A percentile compares a stretch with the other conserved stretches of the same genome.
phyloP scores from a whole-genome alignment of 1,140 invertebrate species.

The Octopus sinensis region DNA sequence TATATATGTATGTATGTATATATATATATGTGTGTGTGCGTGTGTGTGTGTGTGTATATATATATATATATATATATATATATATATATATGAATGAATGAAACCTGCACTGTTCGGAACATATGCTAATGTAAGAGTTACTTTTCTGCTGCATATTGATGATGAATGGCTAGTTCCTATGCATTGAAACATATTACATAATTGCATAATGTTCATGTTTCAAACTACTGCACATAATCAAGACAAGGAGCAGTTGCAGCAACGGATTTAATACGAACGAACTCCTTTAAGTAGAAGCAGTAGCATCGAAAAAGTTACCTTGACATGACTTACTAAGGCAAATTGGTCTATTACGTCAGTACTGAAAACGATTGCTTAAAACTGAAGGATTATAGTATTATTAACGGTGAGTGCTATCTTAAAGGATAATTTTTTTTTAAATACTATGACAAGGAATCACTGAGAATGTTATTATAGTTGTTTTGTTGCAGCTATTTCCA shows the following conservation, averaged over 20 bases:
- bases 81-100: not conserved
- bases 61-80: constrained; percentile 5
- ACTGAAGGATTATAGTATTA: constrained; percentile 12
- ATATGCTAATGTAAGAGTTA: not conserved
- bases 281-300: too few relatives aligned
- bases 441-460: too few relatives aligned
- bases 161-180: too few relatives aligned
- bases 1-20: not conserved
- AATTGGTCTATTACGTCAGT: not conserved
- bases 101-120: not conserved
- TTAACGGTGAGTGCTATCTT: constrained; percentile 11
- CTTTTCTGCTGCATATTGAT: not conserved
- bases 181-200: too few relatives aligned
- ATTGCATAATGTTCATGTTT: too few relatives aligned
- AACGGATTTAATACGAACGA: too few relatives aligned
- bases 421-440: not conserved
- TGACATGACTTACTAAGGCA: too few relatives aligned
- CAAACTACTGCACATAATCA: too few relatives aligned
- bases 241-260: too few relatives aligned
- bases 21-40: not conserved
- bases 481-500: too few relatives aligned
- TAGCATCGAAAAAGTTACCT: too few relatives aligned
- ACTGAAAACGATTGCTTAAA: not conserved
- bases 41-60: not conserved
- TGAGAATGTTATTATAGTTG: too few relatives aligned